Conservation (phyloP, 1,140 invertebrate species). For the Drosophila chauvacae region DNA sequence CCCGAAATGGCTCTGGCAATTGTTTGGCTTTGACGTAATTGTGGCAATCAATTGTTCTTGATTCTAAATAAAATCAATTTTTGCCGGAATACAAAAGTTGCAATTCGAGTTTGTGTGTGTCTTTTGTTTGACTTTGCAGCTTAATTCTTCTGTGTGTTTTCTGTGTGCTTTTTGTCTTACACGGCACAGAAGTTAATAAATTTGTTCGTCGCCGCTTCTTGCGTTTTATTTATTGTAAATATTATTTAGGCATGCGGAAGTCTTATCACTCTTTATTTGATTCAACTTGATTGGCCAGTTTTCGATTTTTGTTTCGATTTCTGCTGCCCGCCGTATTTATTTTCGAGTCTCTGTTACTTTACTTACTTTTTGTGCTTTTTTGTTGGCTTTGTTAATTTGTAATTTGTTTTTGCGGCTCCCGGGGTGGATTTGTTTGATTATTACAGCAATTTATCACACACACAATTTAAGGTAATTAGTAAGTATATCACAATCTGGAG, state of each 20-base stretch:
- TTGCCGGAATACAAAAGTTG: slow-evolving; percentile 38
- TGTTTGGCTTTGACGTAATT: slow-evolving; percentile 64
- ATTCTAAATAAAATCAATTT: slow-evolving; percentile 21
- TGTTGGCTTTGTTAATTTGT: slow-evolving; percentile 26
- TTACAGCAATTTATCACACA: slow-evolving; percentile 67
- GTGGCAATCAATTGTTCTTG: slow-evolving; percentile 71
- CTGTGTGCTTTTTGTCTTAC: slow-evolving; percentile 38
- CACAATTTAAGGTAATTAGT: slow-evolving; percentile 57
- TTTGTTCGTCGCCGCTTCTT: slow-evolving; percentile 35
- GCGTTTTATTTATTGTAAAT: slow-evolving; percentile 68
- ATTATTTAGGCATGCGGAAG: slow-evolving; percentile 78
- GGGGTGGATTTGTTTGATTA: slow-evolving; percentile 44
- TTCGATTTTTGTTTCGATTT: slow-evolving; percentile 20
- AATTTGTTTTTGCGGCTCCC: not conserved
- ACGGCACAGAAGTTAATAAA: slow-evolving; percentile 52
- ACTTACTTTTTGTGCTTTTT: slow-evolving; percentile 58
- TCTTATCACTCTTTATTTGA: slow-evolving; percentile 67
- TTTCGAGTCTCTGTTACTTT: slow-evolving; percentile 44
- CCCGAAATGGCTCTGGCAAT: slow-evolving; percentile 48
- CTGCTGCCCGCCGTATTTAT: slow-evolving; percentile 4
- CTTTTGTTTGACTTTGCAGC: slow-evolving; percentile 58
- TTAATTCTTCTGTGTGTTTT: not conserved
- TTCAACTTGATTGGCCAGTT: slow-evolving; percentile 69
- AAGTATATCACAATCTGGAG: slow-evolving; percentile 48
- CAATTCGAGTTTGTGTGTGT: slow-evolving; percentile 61